Base-by-base conservation (phyloP, 92 coral and sea anemone species). In the Muricea muricata region DNA sequence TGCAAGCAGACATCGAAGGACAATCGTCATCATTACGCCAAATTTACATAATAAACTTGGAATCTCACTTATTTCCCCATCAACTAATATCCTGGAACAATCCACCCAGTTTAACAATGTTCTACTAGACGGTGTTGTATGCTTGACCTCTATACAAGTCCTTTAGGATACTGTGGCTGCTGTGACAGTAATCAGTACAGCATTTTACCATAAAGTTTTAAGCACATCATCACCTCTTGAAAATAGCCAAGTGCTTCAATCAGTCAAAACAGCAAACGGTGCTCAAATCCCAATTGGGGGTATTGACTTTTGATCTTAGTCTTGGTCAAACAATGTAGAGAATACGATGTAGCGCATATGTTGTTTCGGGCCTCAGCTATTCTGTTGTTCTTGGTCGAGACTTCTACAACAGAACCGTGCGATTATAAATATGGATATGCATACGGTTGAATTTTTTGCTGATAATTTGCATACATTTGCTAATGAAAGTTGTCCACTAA, bases 91-190 rank as follows among this genome's bases (percentile, higher is more conserved):
- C 24, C 20, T 23, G 20, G 61, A 54, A 21, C 61, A 54, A 18
- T 15, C 61, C 15, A 23, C 60, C 60, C 60, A 52, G 15, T 52
- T 52, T 1, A n/a, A n/a, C n/a, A n/a, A n/a, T n/a, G n/a, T n/a
- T n/a, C n/a, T n/a, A n/a, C n/a, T n/a, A n/a, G n/a, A 54, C 24
- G 61, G 61, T 54, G 20, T 54, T 1, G 61, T 54, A 18, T 54
- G 23, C 18, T 3, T 13, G 60, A 52, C 42, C 9, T 18, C 34
- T 18, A 12, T 45, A 41, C 25, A 23, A 24, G 60, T 42, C 30
- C 56, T 73, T n/a, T n/a, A n/a, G n/a, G n/a, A n/a, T n/a, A n/a
- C n/a, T n/a, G 79, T 73, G 31, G 79, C 40, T 34, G 42, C 79
- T 9, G 79, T 28, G 14, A 20, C 79, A 18, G 79, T 47, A 40